These are phyloP conservation scores for Pardalotus punctatus DNA, from an alignment of 2,113 vertebrate species.

Conservation along the genomic window DNA sequence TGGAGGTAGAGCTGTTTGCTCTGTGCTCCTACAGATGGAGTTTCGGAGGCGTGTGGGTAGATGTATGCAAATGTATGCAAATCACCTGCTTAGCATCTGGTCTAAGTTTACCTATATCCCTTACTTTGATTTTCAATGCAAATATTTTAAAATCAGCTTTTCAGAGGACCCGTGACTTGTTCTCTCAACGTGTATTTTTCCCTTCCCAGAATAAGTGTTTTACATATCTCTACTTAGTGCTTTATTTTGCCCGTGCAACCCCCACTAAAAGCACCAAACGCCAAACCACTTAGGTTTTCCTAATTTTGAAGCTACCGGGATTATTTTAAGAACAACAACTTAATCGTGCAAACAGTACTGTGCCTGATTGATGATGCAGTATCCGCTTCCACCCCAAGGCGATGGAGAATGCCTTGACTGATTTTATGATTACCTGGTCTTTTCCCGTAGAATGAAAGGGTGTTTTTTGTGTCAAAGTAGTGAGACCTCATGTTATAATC, in stretches of 20 bases:
- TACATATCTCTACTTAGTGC: neutral
- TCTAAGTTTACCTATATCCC: neutral
- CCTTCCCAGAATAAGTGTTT: neutral
- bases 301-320: neutral
- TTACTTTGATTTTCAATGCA: neutral
- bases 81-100: neutral
- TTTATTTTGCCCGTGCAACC: neutral
- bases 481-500: neutral
- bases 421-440: neutral
- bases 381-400: neutral
- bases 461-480: neutral
- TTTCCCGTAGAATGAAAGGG: neutral
- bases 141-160: neutral
- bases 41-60: neutral
- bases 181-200: neutral
- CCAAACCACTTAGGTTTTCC: neutral
- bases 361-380: neutral
- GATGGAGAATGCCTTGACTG: neutral
- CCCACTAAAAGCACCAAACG: neutral
- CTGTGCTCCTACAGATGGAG: rapidly evolving
- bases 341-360: neutral
- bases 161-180: neutral
- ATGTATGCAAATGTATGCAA: neutral
- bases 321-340: neutral
- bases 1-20: neutral